A percentile compares a stretch with the other conserved stretches of the same genome.
These are phyloP conservation scores for Sinocyclocheilus grahami DNA, from an alignment of 2,113 vertebrate species.

Conservation along the genomic window DNA sequence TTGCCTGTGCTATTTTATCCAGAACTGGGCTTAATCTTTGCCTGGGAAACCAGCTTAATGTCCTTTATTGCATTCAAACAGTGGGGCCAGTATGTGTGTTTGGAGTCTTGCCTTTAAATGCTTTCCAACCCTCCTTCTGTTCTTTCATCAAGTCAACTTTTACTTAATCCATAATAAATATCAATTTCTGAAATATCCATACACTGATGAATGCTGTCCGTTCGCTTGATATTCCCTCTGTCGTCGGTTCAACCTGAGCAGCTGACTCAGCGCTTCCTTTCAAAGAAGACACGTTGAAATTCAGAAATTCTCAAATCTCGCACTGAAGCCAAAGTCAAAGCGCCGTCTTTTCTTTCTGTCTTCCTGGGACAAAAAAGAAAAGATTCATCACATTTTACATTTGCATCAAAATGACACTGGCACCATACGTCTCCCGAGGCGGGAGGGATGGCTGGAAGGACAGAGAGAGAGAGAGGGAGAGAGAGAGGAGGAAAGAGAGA, in stretches of 20 bases:
- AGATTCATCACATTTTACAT: slow-evolving; percentile 84
- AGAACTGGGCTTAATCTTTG: slow-evolving; percentile 32
- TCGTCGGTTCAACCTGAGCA: neutral
- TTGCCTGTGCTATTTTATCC: slow-evolving; percentile 21
- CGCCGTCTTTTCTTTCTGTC: slow-evolving; percentile 56
- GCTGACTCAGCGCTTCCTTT: slow-evolving; percentile 51
- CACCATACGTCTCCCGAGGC: slow-evolving; percentile 72
- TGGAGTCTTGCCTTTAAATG: slow-evolving; percentile 1
- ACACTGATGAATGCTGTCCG: slow-evolving; percentile 6
- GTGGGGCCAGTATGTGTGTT: slow-evolving; percentile 19
- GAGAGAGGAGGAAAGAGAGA: slow-evolving; percentile 48
- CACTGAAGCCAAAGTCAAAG: slow-evolving; percentile 50
- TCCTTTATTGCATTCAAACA: slow-evolving; percentile 23
- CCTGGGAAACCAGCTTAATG: slow-evolving; percentile 34
- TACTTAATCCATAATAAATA: slow-evolving; percentile 14
- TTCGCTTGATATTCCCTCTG: neutral
- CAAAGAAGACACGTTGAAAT: slow-evolving; percentile 33
- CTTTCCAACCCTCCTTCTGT: neutral
- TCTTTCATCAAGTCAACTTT: neutral
- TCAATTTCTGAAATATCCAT: slow-evolving; percentile 15
- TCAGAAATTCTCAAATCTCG: slow-evolving; percentile 43
- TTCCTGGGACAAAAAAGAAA: slow-evolving; percentile 73
- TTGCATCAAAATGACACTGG: slow-evolving; percentile 82
- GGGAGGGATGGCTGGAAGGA: slow-evolving; percentile 42
- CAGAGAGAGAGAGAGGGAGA: slow-evolving; percentile 41